These are phyloP conservation scores for Cryptus armator DNA, from an alignment of 2,888 invertebrate genomes.

Conservation along the genomic window DNA sequence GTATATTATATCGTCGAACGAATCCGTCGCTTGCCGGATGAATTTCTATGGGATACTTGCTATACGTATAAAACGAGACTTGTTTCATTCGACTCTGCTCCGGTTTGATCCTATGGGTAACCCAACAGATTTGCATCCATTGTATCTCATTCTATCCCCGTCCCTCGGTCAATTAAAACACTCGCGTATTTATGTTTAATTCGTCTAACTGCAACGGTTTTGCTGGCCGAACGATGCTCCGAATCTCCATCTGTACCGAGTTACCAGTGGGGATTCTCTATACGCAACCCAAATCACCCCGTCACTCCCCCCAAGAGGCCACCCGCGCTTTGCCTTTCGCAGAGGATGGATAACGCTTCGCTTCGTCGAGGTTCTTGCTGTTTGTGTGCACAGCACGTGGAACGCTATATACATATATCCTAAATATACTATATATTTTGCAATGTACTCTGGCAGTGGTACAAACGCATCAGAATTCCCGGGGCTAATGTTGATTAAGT, in stretches of 20 bases:
- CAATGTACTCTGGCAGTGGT: constrained; percentile 9
- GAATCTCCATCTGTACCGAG: constrained; percentile 1
- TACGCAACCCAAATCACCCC: neutral
- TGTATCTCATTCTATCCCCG: constrained; percentile 51
- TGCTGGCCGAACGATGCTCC: constrained; percentile 14
- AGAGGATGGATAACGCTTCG: constrained; percentile 64
- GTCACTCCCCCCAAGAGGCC: constrained; percentile 9
- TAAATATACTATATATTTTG: constrained; percentile 14
- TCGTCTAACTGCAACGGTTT: constrained; percentile 59
- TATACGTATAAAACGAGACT: constrained; percentile 11
- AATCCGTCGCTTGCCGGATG: neutral
- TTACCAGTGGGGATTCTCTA: neutral
- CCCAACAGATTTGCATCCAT: constrained; percentile 77
- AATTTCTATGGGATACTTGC: neutral
- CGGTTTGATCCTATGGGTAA: constrained; percentile 60
- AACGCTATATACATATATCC: constrained; percentile 1
- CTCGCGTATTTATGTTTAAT: constrained; percentile 75
- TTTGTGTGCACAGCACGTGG: neutral
- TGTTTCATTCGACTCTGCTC: constrained; percentile 62
- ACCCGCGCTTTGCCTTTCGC: constrained; percentile 42
- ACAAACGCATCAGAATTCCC: constrained; percentile 70
- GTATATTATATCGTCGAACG: neutral
- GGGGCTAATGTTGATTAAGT: constrained; percentile 76
- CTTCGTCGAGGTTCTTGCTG: constrained; percentile 53
- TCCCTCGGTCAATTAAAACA: constrained; percentile 58